Evolutionary conservation across 1,140 invertebrate species (phyloP), one percentile per base, ranked within the genome.

Genomic region (Chironomus striatipennis): DNA sequence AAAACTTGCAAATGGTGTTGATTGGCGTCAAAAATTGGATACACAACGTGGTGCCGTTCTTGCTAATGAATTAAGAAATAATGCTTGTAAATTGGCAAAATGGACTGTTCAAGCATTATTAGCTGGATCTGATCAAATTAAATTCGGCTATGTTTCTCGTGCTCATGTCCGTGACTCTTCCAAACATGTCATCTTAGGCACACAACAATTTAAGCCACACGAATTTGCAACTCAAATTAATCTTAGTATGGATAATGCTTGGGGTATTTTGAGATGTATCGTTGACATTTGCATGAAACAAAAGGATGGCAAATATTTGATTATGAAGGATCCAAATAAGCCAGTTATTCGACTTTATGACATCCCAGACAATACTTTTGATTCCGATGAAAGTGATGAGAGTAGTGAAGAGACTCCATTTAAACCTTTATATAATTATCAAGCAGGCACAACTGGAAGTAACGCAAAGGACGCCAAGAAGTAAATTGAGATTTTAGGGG

Each of bases 251-350:
- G 98, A 99, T 81, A 99, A 99, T 83, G 96, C 94, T 1, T 99
- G 98, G 98, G 98, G 97, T 76, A 95, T 99, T 74, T 84, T 99
- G n/a, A 88, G 97, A 6, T 99, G 96, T 81, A 97, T 99, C 77
- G 93, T 99, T 79, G 97, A 99, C 81, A 92, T 97, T 75, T 97
- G 96, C 77, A 96, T 98, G 93, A 97, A 97, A 81, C 93, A 99
- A 79, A 94, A 96, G 78, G 95, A 98, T 82, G 98, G 98, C 78
- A 93, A 93, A 83, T 99, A 98, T 83, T 86, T 99, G 74, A 96
- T 99, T 76, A 96, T 99, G 93, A 99, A 99, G 83, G 98, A 99
- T 85, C 98, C 98, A 0, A 98, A 98, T 83, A 98, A 99, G 90
- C 94, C 94, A 2, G 90, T 98, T 85, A 95, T 98, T 78, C 90